phyloP scores from a whole-genome alignment of 2,888 invertebrate species.

The Ornithoptera alexandrae region DNA sequence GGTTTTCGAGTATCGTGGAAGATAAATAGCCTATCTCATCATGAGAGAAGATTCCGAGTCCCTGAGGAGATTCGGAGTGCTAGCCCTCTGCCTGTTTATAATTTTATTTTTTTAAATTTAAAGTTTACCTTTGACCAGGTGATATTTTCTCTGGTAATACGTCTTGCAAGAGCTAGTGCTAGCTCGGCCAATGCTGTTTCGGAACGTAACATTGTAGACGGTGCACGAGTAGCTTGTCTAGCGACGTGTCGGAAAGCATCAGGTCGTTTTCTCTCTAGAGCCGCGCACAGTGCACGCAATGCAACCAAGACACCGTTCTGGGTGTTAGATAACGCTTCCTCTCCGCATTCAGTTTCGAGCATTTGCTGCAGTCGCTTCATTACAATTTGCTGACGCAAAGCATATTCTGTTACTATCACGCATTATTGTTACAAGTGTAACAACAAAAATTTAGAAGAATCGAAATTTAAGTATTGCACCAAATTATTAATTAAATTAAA shows the following conservation, averaged over 20 bases:
- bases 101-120: neutral
- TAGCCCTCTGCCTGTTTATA: no score
- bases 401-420: neutral
- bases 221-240: slow-evolving; percentile 84
- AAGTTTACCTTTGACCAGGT: slow-evolving; percentile 87
- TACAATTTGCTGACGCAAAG: slow-evolving; percentile 58
- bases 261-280: slow-evolving; percentile 89
- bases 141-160: slow-evolving; percentile 85
- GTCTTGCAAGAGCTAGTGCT: slow-evolving; percentile 84
- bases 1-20: no score
- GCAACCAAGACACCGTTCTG: slow-evolving; percentile 70
- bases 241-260: slow-evolving; percentile 86
- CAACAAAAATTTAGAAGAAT: no score
- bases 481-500: no score
- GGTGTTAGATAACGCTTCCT: slow-evolving; percentile 72
- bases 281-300: slow-evolving; percentile 80
- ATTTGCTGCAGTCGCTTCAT: slow-evolving; percentile 70
- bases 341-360: slow-evolving; percentile 77
- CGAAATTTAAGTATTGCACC: no score
- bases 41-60: no score
- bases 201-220: slow-evolving; percentile 79
- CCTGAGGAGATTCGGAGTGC: no score
- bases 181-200: slow-evolving; percentile 82
- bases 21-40: no score
- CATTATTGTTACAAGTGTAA: neutral